A percentile compares a stretch with the other conserved stretches of the same genome.
Conservation (phyloP, 2,797 vertebrate genomes). For the Sebastiscus albofasciatus region DNA sequence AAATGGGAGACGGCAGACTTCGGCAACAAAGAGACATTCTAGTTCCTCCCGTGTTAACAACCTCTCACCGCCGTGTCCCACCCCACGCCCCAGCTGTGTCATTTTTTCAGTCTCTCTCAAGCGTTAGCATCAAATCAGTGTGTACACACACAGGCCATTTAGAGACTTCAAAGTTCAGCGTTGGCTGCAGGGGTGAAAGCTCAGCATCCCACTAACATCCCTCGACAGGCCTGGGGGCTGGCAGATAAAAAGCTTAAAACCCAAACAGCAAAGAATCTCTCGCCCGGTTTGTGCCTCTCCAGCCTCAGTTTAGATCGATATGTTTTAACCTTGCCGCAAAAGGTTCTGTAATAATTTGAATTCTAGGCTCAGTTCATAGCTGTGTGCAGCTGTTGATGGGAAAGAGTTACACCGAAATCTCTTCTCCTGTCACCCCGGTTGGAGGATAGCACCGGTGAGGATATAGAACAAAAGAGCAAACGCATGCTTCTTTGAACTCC, state of each 20-base stretch:
- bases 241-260: slow-evolving; percentile 82
- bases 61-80: slow-evolving; percentile 5
- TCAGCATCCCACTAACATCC: slow-evolving; percentile 77
- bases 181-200: slow-evolving; percentile 75
- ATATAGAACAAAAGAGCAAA: slow-evolving; percentile 26
- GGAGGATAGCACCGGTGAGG: neutral
- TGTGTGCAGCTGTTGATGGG: slow-evolving; percentile 34
- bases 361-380: slow-evolving; percentile 54
- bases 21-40: slow-evolving; percentile 1
- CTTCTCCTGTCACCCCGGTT: slow-evolving; percentile 23
- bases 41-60: slow-evolving; percentile 21
- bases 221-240: slow-evolving; percentile 74
- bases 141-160: slow-evolving; percentile 71
- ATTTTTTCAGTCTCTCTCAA: slow-evolving; percentile 55
- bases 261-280: slow-evolving; percentile 75
- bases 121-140: slow-evolving; percentile 69
- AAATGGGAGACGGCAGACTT: neutral
- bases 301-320: slow-evolving; percentile 77
- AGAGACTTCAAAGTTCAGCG: slow-evolving; percentile 80
- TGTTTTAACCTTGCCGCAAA: slow-evolving; percentile 78
- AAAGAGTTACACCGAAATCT: slow-evolving; percentile 15
- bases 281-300: slow-evolving; percentile 55
- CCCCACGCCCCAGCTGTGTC: slow-evolving; percentile 33
- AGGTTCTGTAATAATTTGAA: slow-evolving; percentile 73
- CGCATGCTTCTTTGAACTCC: slow-evolving; percentile 44